Percentiles rank a stretch among this genome's conserved stretches.
Conservation (phyloP, 2,888 invertebrate genomes). For the Bhutanitis thaidina region DNA sequence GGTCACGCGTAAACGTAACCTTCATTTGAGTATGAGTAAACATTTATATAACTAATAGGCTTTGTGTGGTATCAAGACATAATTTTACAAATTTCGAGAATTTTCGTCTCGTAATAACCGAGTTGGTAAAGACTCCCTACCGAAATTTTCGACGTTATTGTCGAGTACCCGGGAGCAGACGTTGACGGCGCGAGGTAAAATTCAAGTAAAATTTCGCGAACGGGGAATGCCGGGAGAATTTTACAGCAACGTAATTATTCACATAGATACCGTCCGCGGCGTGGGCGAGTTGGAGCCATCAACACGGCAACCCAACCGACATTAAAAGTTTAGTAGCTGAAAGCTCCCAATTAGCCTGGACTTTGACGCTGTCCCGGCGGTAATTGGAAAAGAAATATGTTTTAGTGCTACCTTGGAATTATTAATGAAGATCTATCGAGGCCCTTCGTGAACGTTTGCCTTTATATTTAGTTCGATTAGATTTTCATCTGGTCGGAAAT, state of each 20-base stretch:
- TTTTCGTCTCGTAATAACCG: no score
- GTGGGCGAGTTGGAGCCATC: conserved; percentile 36
- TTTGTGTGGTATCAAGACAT: no score
- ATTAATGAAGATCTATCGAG: conserved; percentile 44
- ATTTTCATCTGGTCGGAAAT: no score
- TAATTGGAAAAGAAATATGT: conserved; percentile 71
- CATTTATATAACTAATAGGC: no score
- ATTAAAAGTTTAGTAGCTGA: conserved; percentile 68
- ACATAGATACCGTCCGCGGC: conserved; percentile 41
- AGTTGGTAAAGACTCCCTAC: not conserved
- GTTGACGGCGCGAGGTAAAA: conserved; percentile 24
- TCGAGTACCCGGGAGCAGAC: conserved; percentile 25
- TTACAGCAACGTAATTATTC: conserved; percentile 50
- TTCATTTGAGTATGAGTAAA: no score
- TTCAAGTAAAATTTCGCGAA: conserved; percentile 42
- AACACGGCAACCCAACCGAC: conserved; percentile 36
- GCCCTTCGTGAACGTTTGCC: conserved; percentile 21
- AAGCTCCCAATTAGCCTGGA: conserved; percentile 73
- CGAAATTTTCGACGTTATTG: conserved; percentile 23
- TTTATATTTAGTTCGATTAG: conserved; percentile 7
- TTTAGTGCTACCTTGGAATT: conserved; percentile 55
- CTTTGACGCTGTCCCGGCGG: conserved; percentile 57
- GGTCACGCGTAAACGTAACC: no score
- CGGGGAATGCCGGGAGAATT: conserved; percentile 39
- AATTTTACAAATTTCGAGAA: no score